These are phyloP conservation scores for Brachionus rubens DNA, from an alignment of 1,140 invertebrate genomes.

Conservation along the genomic window DNA sequence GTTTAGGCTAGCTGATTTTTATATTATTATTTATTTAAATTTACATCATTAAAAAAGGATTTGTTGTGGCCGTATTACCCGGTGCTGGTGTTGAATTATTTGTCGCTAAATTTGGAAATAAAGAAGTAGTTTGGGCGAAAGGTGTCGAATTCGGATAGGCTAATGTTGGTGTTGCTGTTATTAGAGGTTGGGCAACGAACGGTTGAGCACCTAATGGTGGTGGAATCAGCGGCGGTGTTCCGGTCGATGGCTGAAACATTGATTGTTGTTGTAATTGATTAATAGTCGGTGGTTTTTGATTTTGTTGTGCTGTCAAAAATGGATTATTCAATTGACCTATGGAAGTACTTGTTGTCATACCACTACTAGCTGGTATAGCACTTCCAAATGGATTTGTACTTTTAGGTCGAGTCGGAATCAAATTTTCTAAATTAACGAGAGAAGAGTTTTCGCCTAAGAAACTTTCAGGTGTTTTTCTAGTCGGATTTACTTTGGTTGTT, in stretches of 20 bases:
- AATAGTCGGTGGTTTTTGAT: constrained; percentile 24
- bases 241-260: background rate
- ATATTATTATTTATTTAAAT: too few species aligned
- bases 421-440: constrained; percentile 45
- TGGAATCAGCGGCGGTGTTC: background rate
- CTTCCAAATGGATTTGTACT: constrained; percentile 43
- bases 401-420: constrained; percentile 5
- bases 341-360: background rate
- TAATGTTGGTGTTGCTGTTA: background rate
- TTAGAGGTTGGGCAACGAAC: background rate
- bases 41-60: constrained; percentile 44
- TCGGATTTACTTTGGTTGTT: background rate
- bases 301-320: background rate
- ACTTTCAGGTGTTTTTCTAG: constrained; percentile 45
- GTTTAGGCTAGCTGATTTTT: too few species aligned
- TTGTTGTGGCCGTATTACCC: background rate
- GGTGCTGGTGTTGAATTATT: background rate
- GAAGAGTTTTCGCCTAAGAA: constrained; percentile 39
- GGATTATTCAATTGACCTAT: constrained; percentile 38
- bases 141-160: background rate
- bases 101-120: background rate
- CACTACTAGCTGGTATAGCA: background rate
- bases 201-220: background rate
- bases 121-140: background rate
- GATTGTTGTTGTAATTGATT: constrained; percentile 44